Percentiles rank a stretch among this genome's conserved stretches.
These are phyloP conservation scores for Potamarius usumacintae DNA, from an alignment of 2,113 vertebrate genomes.

Conservation along the genomic window DNA sequence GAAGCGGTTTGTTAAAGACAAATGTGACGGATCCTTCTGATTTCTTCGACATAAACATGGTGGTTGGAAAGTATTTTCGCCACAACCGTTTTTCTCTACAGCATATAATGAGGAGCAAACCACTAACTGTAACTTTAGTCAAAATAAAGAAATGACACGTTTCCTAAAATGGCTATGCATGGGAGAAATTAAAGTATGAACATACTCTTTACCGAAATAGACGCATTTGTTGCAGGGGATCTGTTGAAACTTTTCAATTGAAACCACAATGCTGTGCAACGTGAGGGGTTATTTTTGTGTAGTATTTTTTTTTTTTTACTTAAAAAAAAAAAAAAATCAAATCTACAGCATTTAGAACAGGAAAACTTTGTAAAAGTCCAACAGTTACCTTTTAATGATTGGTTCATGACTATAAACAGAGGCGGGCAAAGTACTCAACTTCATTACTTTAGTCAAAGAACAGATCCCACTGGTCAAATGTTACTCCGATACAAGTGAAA, in stretches of 20 bases:
- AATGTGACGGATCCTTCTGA: not conserved
- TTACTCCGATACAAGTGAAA: no score
- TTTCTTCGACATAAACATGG: not conserved
- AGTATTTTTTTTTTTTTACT: no score
- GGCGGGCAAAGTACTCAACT: no score
- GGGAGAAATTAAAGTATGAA: constrained; percentile 12
- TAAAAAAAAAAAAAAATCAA: not conserved
- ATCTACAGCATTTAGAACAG: not conserved
- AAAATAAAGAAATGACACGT: constrained; percentile 12
- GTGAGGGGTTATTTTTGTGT: not conserved
- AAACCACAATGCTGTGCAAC: not conserved
- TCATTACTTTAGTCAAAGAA: no score
- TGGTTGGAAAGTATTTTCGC: not conserved
- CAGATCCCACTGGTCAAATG: no score
- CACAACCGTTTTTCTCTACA: constrained; percentile 11
- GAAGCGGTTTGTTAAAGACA: not conserved
- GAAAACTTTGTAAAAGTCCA: not conserved
- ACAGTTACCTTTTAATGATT: not conserved
- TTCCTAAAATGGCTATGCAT: not conserved
- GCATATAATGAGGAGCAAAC: constrained; percentile 16
- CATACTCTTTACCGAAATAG: not conserved
- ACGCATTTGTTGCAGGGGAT: not conserved
- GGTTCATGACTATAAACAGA: not conserved
- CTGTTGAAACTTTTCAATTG: not conserved
- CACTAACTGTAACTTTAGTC: not conserved